Conservation (phyloP, 2,797 vertebrate species). For the Pangasius larnaudii region DNA sequence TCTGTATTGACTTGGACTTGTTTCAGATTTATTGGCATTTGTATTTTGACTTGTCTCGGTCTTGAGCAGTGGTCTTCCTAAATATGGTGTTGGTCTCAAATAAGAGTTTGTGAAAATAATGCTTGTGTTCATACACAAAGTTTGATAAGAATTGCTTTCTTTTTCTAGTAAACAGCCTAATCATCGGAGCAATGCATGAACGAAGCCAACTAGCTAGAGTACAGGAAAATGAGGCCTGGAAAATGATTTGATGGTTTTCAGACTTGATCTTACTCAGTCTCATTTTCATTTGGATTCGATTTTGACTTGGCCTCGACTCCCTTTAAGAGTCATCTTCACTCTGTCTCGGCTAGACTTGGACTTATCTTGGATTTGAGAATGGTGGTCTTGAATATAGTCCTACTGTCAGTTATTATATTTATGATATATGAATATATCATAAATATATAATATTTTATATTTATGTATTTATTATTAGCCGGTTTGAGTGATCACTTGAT, state of each 20-base stretch:
- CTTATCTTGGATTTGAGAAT: not conserved
- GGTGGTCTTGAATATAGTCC: not conserved
- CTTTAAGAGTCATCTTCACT: not conserved
- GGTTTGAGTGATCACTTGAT: not conserved
- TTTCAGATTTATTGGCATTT: not conserved
- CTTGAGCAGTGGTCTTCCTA: not conserved
- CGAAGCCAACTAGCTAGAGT: not conserved
- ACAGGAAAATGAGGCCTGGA: not conserved
- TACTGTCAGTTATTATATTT: not conserved
- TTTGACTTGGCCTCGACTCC: not conserved
- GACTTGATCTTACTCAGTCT: not conserved
- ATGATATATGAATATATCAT: no score
- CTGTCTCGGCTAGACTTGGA: not conserved
- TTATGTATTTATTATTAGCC: not conserved
- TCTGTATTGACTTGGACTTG: not conserved
- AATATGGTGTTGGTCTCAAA: not conserved
- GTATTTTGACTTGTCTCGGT: not conserved
- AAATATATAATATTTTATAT: no score
- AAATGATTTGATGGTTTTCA: conserved; percentile 5
- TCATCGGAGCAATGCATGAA: not conserved
- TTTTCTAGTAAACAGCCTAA: not conserved
- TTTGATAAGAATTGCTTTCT: not conserved
- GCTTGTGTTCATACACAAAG: not conserved
- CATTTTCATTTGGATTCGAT: not conserved
- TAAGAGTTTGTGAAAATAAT: not conserved